Conservation (phyloP, 2,888 invertebrate species). For the Prostheceraeus crozeri region DNA sequence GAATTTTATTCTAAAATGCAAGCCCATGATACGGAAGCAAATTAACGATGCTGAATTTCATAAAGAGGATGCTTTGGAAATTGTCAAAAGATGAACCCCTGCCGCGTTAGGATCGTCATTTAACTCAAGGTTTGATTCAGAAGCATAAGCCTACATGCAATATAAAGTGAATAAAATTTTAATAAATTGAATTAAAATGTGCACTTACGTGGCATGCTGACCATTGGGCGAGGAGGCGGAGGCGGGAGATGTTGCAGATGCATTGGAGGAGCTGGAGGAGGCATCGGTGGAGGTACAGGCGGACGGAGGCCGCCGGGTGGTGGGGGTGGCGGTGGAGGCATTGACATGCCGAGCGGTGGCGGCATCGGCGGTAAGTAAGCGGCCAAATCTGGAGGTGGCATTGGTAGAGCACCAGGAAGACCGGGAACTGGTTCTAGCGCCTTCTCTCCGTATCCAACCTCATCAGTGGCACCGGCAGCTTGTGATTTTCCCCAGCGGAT, state of each 20-base stretch:
- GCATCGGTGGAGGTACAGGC: not conserved
- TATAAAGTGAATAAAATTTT: too few species aligned
- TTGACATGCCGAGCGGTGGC: conserved; percentile 51
- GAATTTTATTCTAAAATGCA: too few species aligned
- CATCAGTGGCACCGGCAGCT: conserved; percentile 35
- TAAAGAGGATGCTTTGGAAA: too few species aligned
- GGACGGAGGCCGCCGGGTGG: conserved; percentile 1
- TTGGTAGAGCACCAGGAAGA: conserved; percentile 60
- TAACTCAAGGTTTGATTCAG: too few species aligned
- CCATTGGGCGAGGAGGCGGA: not conserved
- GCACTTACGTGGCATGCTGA: too few species aligned
- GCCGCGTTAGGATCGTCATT: too few species aligned
- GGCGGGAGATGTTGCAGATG: conserved; percentile 14
- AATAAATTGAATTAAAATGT: too few species aligned
- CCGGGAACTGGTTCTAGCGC: conserved; percentile 69
- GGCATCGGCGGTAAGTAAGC: too few species aligned
- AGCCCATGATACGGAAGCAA: too few species aligned
- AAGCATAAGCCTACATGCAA: too few species aligned
- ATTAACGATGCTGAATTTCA: too few species aligned
- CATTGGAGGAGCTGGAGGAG: not conserved
- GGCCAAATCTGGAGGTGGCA: conserved; percentile 39
- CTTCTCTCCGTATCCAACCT: conserved; percentile 42
- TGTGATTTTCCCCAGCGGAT: conserved; percentile 86
- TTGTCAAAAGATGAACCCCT: too few species aligned
- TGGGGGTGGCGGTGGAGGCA: conserved; percentile 59